Base-by-base conservation (phyloP, 2,113 vertebrate genomes). In the Perca schrenkii region DNA sequence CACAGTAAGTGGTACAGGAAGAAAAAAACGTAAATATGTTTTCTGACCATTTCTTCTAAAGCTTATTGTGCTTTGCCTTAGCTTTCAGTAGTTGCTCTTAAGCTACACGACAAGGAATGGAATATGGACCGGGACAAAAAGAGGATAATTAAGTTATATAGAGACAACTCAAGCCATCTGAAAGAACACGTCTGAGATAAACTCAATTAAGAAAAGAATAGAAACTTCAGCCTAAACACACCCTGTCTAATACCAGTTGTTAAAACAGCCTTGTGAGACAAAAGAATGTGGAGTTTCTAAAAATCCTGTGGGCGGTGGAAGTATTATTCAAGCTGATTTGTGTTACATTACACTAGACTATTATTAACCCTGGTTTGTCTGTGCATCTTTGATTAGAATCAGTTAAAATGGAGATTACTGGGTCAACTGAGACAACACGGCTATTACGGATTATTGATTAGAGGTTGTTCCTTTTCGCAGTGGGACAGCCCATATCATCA, bases 391-490 rank as follows among this genome's bases (percentile, higher is more conserved):
- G 79, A 88, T 86, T 78, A 83, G 36, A 62, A 46, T 70, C 69
- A 81, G 60, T 77, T 83, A 66, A 70, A 73, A 84, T 62, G 57
- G 58, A 71, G 43, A 89, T 93, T 92, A 82, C 79, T 82, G 86
- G 71, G 85, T 82, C 63, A 80, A 84, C 78, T 77, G 73, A 86
- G 91, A 89, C 83, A 88, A 83, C 74, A 75, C 36, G 66, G 79
- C 80, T 82, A 84, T 91, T 90, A 89, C 58, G 21, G 68, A n/a
- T 83, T 90, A 91, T 91, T 88, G 85, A 88, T 89, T 62, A 73
- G 81, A 56, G 2, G 7, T 64, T 80, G 69, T 58, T 65, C 52
- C 62, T 72, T 65, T 67, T 85, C 31, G 19, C 75, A 68, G 36
- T 4, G 19, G 76, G 62, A 84, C 78, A 84, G 79, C 84, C 82